Percentiles rank a stretch among this genome's conserved stretches.
Evolutionary conservation across 2,888 invertebrate genomes (phyloP).

Genomic region (Noctua pronuba): DNA sequence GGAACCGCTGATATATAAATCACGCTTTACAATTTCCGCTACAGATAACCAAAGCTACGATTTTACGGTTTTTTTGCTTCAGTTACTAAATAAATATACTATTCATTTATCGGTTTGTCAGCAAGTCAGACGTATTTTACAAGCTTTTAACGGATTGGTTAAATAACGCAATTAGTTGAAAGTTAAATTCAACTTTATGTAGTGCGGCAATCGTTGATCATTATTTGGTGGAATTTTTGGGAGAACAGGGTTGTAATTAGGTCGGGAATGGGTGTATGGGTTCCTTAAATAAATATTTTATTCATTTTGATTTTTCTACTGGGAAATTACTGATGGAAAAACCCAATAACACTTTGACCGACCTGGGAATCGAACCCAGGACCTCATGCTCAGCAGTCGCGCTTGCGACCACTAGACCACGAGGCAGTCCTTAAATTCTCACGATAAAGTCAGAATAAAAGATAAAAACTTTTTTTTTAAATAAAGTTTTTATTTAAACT

Average conservation of each 20-base stretch:
- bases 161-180: slow-evolving; percentile 29
- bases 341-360: no score
- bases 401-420: no score
- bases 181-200: slow-evolving; percentile 45
- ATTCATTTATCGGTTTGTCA: slow-evolving; percentile 27
- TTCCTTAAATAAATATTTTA: background rate
- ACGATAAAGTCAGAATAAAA: background rate
- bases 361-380: no score
- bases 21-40: slow-evolving; percentile 53
- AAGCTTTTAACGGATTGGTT: slow-evolving; percentile 36
- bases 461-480: slow-evolving; percentile 20
- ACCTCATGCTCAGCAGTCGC: no score
- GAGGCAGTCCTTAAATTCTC: background rate
- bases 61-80: slow-evolving; percentile 35
- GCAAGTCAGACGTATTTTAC: slow-evolving; percentile 8
- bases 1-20: slow-evolving; percentile 57
- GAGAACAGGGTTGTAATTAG: slow-evolving; percentile 29
- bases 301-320: no score
- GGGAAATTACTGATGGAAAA: no score
- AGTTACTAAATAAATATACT: slow-evolving; percentile 33
- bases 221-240: slow-evolving; percentile 32
- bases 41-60: slow-evolving; percentile 36
- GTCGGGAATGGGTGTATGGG: background rate
- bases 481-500: slow-evolving; percentile 10
- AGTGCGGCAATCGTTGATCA: slow-evolving; percentile 45